phyloP scores from a whole-genome alignment of 2,797 vertebrate species.

The Brotula barbata region DNA sequence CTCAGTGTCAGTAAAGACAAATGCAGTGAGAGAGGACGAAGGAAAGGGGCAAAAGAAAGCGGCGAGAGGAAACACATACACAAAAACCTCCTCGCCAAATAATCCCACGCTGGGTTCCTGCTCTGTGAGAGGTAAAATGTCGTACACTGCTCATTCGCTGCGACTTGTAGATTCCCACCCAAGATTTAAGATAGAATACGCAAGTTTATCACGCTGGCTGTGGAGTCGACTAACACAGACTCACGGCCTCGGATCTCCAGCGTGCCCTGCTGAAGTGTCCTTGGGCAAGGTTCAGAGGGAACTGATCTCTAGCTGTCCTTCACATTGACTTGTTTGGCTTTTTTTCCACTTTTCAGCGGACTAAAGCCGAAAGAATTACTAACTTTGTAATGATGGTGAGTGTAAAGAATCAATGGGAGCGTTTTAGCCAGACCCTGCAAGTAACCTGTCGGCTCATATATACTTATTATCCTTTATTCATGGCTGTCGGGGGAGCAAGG shows the following conservation, averaged over 20 bases:
- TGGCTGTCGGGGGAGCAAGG: conserved; percentile 5
- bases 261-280: conserved; percentile 18
- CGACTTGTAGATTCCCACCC: not conserved
- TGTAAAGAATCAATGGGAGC: conserved; percentile 22
- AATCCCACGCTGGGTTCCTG: conserved; percentile 23
- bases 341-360: conserved; percentile 12
- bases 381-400: conserved; percentile 15
- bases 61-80: not conserved
- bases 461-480: conserved; percentile 18
- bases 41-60: conserved; percentile 9
- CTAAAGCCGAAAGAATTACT: conserved; percentile 28
- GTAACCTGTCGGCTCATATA: not conserved
- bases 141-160: not conserved
- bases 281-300: conserved; percentile 28
- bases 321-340: conserved; percentile 2
- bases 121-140: not conserved
- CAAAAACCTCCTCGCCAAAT: conserved; percentile 19
- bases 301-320: not conserved
- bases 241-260: conserved; percentile 14
- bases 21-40: conserved; percentile 14
- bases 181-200: too few species aligned
- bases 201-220: too few species aligned
- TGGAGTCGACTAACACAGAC: too few species aligned
- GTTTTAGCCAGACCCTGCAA: conserved; percentile 11
- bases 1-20: conserved; percentile 52